Evolutionary conservation across 2,113 vertebrate species (phyloP).

Genomic region (Albula goreensis): DNA sequence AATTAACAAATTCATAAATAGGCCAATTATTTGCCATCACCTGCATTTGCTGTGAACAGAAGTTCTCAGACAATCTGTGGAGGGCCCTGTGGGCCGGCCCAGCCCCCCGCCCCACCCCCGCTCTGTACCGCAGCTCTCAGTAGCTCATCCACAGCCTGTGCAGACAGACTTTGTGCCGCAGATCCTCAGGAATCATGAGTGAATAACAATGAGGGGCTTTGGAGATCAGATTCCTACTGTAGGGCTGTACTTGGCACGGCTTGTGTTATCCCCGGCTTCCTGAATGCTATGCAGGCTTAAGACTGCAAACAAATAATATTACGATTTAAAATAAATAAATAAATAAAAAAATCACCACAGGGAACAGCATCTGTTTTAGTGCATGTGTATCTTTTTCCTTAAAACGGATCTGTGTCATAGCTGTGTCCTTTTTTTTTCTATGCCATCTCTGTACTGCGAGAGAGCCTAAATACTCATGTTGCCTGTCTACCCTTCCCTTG

Average conservation of each 20-base stretch:
- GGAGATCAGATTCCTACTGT: constrained; percentile 57
- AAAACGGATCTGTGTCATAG: too few relatives aligned
- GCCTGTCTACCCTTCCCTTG: neutral
- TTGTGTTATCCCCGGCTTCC: constrained; percentile 54
- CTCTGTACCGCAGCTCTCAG: neutral
- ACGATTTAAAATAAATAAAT: constrained; percentile 21
- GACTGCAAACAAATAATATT: constrained; percentile 61
- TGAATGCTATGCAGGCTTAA: constrained; percentile 53
- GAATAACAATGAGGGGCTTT: constrained; percentile 71
- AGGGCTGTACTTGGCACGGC: constrained; percentile 54
- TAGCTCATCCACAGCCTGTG: neutral
- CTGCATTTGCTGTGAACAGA: constrained; percentile 6
- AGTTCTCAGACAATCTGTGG: constrained; percentile 10
- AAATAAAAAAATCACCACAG: constrained; percentile 14
- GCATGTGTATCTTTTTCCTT: neutral
- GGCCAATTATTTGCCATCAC: constrained; percentile 12
- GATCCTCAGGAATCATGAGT: constrained; percentile 60
- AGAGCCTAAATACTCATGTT: neutral
- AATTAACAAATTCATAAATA: constrained; percentile 12
- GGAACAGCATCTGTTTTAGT: constrained; percentile 39
- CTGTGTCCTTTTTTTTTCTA: too few relatives aligned
- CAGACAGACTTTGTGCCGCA: constrained; percentile 39
- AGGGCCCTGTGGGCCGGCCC: neutral
- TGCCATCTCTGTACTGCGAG: neutral
- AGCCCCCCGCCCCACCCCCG: neutral